Conservation (phyloP, 2,113 vertebrate genomes). For the Leptobrachium ailaonicum region DNA sequence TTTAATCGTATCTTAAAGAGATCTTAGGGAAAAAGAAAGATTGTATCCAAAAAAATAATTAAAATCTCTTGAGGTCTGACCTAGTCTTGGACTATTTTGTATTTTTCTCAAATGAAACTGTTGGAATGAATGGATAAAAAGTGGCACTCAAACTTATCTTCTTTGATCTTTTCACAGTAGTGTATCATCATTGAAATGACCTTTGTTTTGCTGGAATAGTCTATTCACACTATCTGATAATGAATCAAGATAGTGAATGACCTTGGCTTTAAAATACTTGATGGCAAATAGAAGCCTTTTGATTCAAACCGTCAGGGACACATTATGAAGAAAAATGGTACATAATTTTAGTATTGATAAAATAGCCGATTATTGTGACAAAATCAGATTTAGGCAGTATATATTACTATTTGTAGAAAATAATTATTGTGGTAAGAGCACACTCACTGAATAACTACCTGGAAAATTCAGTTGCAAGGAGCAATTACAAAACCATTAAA, state of each 20-base stretch:
- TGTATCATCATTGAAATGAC: neutral
- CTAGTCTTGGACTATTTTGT: slow-evolving; percentile 19
- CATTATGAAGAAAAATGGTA: neutral
- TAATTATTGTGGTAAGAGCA: no score
- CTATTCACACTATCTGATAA: slow-evolving; percentile 50
- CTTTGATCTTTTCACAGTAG: slow-evolving; percentile 51
- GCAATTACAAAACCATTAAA: neutral
- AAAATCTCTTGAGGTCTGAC: neutral
- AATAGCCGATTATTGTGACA: neutral
- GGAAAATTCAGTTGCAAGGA: neutral
- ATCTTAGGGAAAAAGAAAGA: neutral
- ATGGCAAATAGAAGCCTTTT: slow-evolving; percentile 43
- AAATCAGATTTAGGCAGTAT: no score
- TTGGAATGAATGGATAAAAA: neutral
- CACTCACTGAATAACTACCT: neutral
- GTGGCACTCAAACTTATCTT: slow-evolving; percentile 11
- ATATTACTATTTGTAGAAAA: no score
- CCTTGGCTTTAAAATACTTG: slow-evolving; percentile 43
- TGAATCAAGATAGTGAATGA: slow-evolving; percentile 43
- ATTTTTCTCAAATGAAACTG: slow-evolving; percentile 34
- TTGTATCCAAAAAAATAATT: neutral
- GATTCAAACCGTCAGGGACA: neutral
- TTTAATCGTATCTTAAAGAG: no score
- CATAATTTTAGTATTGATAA: neutral
- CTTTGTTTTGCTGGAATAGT: slow-evolving; percentile 39